Conservation (phyloP, 2,888 invertebrate species). For the Peribatodes rhomboidaria region DNA sequence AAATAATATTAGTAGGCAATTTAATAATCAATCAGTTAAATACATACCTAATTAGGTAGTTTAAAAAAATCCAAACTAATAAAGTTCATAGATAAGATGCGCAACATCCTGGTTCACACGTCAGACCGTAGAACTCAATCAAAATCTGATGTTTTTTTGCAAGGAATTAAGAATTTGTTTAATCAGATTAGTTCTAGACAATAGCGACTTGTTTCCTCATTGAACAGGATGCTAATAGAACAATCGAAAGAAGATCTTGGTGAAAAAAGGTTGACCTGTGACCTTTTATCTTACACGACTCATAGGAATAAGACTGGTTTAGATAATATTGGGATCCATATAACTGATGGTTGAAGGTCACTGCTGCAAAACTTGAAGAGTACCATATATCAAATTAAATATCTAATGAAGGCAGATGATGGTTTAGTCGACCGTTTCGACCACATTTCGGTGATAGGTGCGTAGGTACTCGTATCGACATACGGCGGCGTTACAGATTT, state of each 20-base stretch:
- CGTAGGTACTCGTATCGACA: too few species aligned
- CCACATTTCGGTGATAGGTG: too few species aligned
- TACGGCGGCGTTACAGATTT: too few species aligned
- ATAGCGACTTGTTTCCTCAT: not conserved
- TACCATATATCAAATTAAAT: too few species aligned
- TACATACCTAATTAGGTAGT: too few species aligned
- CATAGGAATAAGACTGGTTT: not conserved
- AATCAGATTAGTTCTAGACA: conserved; percentile 13
- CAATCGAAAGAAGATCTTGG: not conserved
- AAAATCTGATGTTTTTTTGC: not conserved
- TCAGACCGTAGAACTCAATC: not conserved
- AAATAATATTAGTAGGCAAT: too few species aligned
- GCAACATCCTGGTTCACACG: conserved; percentile 15
- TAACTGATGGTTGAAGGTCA: not conserved
- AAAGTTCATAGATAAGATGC: too few species aligned
- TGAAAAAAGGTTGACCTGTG: conserved; percentile 2
- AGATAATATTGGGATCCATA: conserved; percentile 2
- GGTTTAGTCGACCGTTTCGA: too few species aligned
- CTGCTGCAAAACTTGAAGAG: not conserved
- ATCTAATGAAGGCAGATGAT: too few species aligned
- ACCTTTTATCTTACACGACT: not conserved
- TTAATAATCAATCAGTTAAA: too few species aligned
- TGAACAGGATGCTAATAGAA: not conserved
- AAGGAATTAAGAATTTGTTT: not conserved
- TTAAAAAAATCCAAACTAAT: too few species aligned